phyloP scores from a whole-genome alignment of 2,888 invertebrate genomes.

The Coenonympha glycerion region DNA sequence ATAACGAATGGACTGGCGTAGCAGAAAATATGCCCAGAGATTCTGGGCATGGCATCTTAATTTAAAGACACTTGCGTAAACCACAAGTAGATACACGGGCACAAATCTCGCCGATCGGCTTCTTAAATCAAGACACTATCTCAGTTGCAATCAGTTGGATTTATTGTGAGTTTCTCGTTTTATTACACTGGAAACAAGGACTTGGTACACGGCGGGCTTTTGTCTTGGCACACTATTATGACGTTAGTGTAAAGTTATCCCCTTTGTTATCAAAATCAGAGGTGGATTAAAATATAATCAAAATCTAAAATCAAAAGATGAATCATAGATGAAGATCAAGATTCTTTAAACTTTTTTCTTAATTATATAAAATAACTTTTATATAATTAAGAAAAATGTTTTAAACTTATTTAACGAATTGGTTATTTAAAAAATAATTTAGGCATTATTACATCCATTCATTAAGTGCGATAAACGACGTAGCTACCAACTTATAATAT shows the following conservation, averaged over 20 bases:
- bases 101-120: slow-evolving; percentile 58
- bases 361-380: too few relatives aligned
- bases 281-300: not conserved
- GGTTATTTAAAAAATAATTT: too few relatives aligned
- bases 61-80: slow-evolving; percentile 49
- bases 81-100: slow-evolving; percentile 37
- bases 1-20: slow-evolving; percentile 14
- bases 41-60: slow-evolving; percentile 30
- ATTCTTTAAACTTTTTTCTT: too few relatives aligned
- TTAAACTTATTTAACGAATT: too few relatives aligned
- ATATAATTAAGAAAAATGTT: too few relatives aligned
- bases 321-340: too few relatives aligned
- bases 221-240: slow-evolving; percentile 10
- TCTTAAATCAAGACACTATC: slow-evolving; percentile 68
- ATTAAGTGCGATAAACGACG: too few relatives aligned
- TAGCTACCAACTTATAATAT: too few relatives aligned
- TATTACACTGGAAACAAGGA: slow-evolving; percentile 24
- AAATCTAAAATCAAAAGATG: too few relatives aligned
- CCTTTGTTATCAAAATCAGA: not conserved
- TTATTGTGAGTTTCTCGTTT: slow-evolving; percentile 43
- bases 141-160: slow-evolving; percentile 49
- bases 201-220: slow-evolving; percentile 12
- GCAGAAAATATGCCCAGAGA: slow-evolving; percentile 26
- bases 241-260: slow-evolving; percentile 9
- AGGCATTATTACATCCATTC: too few relatives aligned